phyloP scores from a whole-genome alignment of 2,113 vertebrate species.

The Indicator maculatus region DNA sequence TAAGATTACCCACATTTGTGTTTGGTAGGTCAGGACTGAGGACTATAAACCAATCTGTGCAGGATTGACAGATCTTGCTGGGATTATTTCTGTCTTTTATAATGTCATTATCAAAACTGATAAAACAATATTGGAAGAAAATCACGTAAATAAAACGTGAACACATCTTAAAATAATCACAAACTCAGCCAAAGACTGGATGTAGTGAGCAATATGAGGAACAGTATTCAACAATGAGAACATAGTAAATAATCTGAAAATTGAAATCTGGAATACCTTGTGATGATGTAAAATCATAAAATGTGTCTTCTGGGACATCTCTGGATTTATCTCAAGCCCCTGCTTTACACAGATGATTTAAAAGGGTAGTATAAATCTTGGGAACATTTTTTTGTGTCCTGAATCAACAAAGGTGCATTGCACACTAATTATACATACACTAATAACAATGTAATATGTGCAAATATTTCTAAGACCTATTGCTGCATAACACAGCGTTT shows the following conservation, averaged over 20 bases:
- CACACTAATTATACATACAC: neutral
- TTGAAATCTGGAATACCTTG: neutral
- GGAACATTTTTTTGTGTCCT: neutral
- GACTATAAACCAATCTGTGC: neutral
- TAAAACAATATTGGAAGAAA: neutral
- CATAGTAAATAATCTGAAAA: neutral
- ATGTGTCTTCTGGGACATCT: neutral
- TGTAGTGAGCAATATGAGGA: neutral
- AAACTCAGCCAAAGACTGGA: neutral
- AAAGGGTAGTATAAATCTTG: neutral
- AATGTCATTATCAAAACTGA: neutral
- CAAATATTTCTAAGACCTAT: neutral
- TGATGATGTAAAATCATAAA: neutral
- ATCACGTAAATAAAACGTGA: neutral
- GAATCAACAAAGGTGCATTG: neutral
- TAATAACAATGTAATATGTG: neutral
- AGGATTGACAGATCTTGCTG: neutral
- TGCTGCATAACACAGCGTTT: neutral
- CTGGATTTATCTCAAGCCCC: neutral
- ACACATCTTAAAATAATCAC: neutral
- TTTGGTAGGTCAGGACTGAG: neutral
- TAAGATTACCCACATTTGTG: neutral
- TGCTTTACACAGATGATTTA: neutral
- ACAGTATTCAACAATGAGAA: neutral
- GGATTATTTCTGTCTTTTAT: neutral